A percentile compares a stretch with the other conserved stretches of the same genome.
phyloP scores from a whole-genome alignment of 2,888 invertebrate species.

The Bembecia ichneumoniformis region DNA sequence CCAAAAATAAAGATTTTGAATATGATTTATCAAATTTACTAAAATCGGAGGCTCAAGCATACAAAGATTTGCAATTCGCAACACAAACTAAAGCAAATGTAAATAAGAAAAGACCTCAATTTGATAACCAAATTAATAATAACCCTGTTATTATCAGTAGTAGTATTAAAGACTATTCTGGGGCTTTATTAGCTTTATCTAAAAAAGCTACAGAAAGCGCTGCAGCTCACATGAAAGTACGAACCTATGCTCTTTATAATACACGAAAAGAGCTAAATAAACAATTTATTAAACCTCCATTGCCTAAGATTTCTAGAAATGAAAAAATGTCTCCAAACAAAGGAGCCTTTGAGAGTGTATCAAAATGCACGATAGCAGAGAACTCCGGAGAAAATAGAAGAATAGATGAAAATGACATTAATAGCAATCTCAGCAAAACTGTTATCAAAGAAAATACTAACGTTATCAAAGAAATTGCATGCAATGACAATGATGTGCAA shows the following conservation, averaged over 20 bases:
- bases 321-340: constrained; percentile 57
- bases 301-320: constrained; percentile 38
- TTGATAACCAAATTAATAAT: constrained; percentile 25
- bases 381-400: constrained; percentile 25
- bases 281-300: constrained; percentile 50
- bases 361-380: constrained; percentile 1
- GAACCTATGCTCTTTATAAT: constrained; percentile 23
- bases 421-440: neutral
- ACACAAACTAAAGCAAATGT: constrained; percentile 30
- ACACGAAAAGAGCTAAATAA: constrained; percentile 32
- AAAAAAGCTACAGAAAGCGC: constrained; percentile 43
- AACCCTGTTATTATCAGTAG: constrained; percentile 29
- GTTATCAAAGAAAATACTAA: neutral
- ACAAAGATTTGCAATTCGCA: constrained; percentile 44
- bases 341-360: constrained; percentile 27
- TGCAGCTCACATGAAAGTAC: constrained; percentile 45
- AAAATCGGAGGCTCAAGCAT: constrained; percentile 66
- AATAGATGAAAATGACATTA: neutral
- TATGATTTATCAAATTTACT: constrained; percentile 76
- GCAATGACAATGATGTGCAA: constrained; percentile 5
- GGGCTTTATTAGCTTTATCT: constrained; percentile 46
- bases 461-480: neutral
- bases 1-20: constrained; percentile 79
- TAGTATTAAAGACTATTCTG: constrained; percentile 37
- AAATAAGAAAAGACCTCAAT: constrained; percentile 39